Evolutionary conservation across 2,888 invertebrate species (phyloP).

Genomic region (Diarsia brunnea): DNA sequence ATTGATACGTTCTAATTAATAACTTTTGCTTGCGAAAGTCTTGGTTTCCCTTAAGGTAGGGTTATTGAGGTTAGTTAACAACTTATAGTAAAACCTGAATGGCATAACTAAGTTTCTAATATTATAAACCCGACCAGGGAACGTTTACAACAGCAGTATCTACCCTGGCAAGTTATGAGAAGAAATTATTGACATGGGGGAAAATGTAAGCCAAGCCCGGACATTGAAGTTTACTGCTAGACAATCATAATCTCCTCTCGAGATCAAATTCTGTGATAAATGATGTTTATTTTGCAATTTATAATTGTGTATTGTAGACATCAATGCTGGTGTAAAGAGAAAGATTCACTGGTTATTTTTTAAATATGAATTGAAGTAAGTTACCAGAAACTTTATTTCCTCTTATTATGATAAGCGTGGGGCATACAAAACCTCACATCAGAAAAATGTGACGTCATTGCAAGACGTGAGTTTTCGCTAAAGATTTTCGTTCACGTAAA

Average conservation of each 20-base stretch:
- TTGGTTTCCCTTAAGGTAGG: constrained; percentile 14
- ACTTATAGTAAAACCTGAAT: constrained; percentile 3
- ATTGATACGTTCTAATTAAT: constrained; percentile 35
- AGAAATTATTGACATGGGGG: too few relatives aligned
- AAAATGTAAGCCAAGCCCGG: too few relatives aligned
- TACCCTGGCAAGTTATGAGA: not conserved
- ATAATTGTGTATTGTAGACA: too few relatives aligned
- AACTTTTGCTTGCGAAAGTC: constrained; percentile 35
- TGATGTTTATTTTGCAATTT: too few relatives aligned
- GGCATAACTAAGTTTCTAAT: not conserved
- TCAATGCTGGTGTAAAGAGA: too few relatives aligned
- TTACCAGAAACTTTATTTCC: constrained; percentile 4
- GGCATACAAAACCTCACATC: not conserved
- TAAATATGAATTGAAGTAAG: not conserved
- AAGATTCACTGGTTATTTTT: not conserved
- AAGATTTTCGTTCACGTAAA: constrained; percentile 20
- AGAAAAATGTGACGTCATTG: constrained; percentile 13
- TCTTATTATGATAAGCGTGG: not conserved
- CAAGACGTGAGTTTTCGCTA: not conserved
- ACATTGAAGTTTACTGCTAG: not conserved
- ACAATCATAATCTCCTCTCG: not conserved
- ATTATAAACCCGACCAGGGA: not conserved
- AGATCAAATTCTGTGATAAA: not conserved
- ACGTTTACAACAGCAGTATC: not conserved
- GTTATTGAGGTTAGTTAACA: constrained; percentile 12